A percentile compares a stretch with the other conserved stretches of the same genome.
Conservation (phyloP, 2,888 invertebrate species). For the Cantharis flavilabris region DNA sequence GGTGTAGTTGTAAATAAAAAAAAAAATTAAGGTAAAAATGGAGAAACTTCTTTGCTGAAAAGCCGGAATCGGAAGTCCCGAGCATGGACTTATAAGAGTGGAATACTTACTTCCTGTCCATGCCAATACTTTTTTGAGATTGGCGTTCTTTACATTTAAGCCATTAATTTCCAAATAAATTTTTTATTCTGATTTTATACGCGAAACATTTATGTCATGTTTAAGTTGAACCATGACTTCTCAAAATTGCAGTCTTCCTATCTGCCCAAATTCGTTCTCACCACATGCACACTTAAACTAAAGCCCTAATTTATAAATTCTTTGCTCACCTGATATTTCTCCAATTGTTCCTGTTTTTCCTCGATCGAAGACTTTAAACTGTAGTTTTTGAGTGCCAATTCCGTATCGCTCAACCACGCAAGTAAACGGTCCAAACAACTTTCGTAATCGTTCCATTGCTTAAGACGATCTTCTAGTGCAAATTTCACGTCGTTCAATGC, state of each 20-base stretch:
- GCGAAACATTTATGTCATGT: not conserved
- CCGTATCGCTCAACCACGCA: conserved; percentile 84
- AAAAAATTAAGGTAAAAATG: no score
- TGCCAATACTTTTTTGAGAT: no score
- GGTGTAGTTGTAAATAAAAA: no score
- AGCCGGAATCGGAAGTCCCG: no score
- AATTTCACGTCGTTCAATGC: conserved; percentile 79
- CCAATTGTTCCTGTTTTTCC: conserved; percentile 88
- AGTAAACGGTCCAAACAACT: conserved; percentile 80
- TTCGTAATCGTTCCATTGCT: conserved; percentile 92
- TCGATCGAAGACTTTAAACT: conserved; percentile 81
- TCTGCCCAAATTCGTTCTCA: not conserved
- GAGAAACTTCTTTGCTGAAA: no score
- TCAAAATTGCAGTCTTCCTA: not conserved
- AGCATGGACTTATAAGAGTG: no score
- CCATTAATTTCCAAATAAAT: no score
- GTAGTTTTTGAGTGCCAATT: conserved; percentile 83
- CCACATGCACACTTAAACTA: not conserved
- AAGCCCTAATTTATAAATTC: not conserved
- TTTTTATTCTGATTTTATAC: no score
- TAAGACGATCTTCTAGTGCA: conserved; percentile 80
- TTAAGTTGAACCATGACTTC: not conserved
- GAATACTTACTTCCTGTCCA: no score
- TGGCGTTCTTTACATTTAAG: no score
- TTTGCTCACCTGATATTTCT: conserved; percentile 80